Conservation (phyloP, 2,113 vertebrate species). For the Lepisosteus oculatus region DNA sequence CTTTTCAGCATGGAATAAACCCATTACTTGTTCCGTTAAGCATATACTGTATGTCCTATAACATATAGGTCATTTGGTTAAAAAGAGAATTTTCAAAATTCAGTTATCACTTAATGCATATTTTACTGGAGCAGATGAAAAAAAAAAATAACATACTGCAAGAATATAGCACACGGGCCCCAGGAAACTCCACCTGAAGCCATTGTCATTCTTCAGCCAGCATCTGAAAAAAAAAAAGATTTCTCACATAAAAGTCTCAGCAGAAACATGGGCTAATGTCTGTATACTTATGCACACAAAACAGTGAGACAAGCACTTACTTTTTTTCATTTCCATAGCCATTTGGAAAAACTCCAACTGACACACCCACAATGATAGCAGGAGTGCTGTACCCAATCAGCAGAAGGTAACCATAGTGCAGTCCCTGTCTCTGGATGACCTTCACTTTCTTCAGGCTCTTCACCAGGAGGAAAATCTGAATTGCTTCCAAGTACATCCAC, state of each 20-base stretch:
- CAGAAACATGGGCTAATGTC: neutral
- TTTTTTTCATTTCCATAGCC: neutral
- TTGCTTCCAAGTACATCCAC: conserved; percentile 69
- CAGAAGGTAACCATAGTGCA: conserved; percentile 6
- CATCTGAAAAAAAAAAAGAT: conserved; percentile 16
- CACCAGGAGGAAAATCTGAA: conserved; percentile 65
- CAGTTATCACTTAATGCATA: no score
- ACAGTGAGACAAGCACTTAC: neutral
- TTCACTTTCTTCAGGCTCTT: conserved; percentile 18
- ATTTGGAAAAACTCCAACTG: neutral
- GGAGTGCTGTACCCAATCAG: conserved; percentile 22
- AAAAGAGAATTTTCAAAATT: neutral
- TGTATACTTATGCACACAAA: neutral
- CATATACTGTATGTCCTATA: neutral
- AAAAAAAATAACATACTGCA: conserved; percentile 1
- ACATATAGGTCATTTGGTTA: neutral
- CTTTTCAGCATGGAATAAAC: no score
- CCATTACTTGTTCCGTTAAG: neutral
- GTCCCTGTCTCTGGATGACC: conserved; percentile 5
- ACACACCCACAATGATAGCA: conserved; percentile 1
- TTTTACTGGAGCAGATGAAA: no score
- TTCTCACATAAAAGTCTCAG: neutral
- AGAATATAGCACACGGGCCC: conserved; percentile 25
- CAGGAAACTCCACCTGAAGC: conserved; percentile 29
- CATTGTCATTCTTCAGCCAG: conserved; percentile 18